Conservation (phyloP, 2,888 invertebrate species). For the Apamea monoglypha region DNA sequence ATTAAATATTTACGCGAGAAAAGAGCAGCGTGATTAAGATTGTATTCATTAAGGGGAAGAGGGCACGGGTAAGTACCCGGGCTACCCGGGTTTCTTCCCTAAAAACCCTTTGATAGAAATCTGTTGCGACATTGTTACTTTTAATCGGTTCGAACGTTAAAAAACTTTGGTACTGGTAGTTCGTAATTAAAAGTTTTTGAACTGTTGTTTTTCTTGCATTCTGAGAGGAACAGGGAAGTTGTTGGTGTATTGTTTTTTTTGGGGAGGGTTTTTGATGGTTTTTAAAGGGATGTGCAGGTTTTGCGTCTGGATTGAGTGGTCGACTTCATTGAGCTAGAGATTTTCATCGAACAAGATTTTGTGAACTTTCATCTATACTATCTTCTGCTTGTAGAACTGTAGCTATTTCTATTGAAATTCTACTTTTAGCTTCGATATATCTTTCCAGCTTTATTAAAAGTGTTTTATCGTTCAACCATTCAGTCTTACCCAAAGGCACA, state of each 20-base stretch:
- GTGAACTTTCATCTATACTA: neutral
- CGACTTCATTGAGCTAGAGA: neutral
- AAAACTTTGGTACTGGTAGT: constrained; percentile 37
- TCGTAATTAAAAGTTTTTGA: constrained; percentile 51
- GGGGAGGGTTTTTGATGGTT: neutral
- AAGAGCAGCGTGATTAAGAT: constrained; percentile 81
- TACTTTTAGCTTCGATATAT: neutral
- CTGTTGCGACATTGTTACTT: constrained; percentile 50
- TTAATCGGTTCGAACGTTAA: constrained; percentile 42
- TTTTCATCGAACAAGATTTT: neutral
- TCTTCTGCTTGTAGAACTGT: neutral
- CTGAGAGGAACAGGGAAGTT: constrained; percentile 2
- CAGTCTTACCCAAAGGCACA: neutral
- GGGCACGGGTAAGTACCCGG: constrained; percentile 18
- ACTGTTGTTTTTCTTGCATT: constrained; percentile 39
- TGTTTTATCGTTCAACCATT: neutral
- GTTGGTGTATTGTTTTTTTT: constrained; percentile 17
- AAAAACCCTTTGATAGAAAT: constrained; percentile 52
- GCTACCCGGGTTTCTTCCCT: constrained; percentile 36
- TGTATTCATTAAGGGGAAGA: constrained; percentile 77
- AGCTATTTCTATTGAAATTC: neutral
- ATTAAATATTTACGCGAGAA: constrained; percentile 85
- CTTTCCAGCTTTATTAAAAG: neutral
- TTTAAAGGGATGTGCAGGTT: constrained; percentile 9
- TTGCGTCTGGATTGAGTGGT: neutral